Conservation (phyloP, 2,113 vertebrate genomes). For the Riparia riparia region DNA sequence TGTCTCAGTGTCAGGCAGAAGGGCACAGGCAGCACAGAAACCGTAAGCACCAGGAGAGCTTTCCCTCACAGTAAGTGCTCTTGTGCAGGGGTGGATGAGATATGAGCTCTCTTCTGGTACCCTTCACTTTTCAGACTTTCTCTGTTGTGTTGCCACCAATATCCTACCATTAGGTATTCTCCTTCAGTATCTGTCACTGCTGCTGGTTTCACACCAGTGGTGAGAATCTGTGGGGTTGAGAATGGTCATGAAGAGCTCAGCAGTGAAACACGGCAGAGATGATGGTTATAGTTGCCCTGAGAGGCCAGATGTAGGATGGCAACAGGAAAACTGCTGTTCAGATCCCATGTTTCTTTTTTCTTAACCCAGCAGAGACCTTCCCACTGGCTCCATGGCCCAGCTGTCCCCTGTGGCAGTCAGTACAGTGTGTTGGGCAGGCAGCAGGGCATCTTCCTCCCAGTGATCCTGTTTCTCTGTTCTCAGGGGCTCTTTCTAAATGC, state of each 20-base stretch:
- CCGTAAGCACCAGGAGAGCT: not conserved
- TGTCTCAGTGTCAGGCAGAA: constrained; percentile 19
- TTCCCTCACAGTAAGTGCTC: not conserved
- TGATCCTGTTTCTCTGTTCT: not conserved
- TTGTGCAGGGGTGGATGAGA: not conserved
- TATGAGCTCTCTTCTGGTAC: not conserved
- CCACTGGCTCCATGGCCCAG: fast-evolving
- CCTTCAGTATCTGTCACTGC: not conserved
- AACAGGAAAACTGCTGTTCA: not conserved
- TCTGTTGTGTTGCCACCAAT: not conserved
- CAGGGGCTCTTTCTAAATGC: not conserved
- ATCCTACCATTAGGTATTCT: not conserved
- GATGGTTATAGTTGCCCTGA: not conserved
- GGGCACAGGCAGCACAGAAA: not conserved
- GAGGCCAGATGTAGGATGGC: not conserved
- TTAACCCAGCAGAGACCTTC: not conserved
- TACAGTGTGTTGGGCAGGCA: not conserved
- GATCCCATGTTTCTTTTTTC: not conserved
- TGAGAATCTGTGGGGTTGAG: not conserved
- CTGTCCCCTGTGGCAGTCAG: not conserved
- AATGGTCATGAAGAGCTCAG: not conserved
- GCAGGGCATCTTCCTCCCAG: not conserved
- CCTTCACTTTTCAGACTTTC: not conserved
- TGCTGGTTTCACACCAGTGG: not conserved
- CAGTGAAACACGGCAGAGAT: not conserved